Evolutionary conservation across 1,140 invertebrate genomes (phyloP), one percentile per base, ranked within the genome.

Genomic region (Drosophila pseudoananassae): DNA sequence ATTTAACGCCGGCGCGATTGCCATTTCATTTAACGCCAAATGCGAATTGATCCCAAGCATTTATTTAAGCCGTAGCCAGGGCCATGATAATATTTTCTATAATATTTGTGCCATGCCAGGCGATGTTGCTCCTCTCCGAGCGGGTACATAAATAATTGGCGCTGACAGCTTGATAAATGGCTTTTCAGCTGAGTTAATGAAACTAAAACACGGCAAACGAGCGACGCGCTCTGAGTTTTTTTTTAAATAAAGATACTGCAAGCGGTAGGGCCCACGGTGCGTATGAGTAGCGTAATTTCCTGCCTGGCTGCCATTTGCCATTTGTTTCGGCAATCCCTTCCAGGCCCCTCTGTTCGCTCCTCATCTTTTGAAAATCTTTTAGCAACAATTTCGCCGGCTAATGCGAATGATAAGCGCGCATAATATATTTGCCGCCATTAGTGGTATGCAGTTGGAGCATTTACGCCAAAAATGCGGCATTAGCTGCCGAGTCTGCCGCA

Each of bases 181-280:
- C 75, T 83, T 79, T 87, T 70, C 68, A 83, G 83, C 60, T 59
- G 74, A 83, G 76, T 70, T 88, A 88, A 88, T 83, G 76, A 88
- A 88, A 88, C 84, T 83, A 88, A 88, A 73, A 83, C 78, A 73
- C 54, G 71, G 76, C 78, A 65, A 65, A 82, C 64, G 60, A 78
- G 69, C 57, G 49, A 29, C 10, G 5, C 17, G 73, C 31, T 15
- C 20, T 9, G 15, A 73, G 68, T 25, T 61, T 88, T 88, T 25
- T 61, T 88, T 88, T 79, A 79, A 88, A 88, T 88, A 79, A 83
- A 83, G 83, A 88, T 88, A 88, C 76, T 83, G 83, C 83, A 73
- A 61, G 14, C 15, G 40, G 53, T 51, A 50, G 51, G 50, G 58
- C 64, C 64, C 66, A 83, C 84, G 51, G 59, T 83, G 83, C 83